These are phyloP conservation scores for Serranus cabrilla DNA, from an alignment of 2,797 vertebrate genomes.

Conservation along the genomic window DNA sequence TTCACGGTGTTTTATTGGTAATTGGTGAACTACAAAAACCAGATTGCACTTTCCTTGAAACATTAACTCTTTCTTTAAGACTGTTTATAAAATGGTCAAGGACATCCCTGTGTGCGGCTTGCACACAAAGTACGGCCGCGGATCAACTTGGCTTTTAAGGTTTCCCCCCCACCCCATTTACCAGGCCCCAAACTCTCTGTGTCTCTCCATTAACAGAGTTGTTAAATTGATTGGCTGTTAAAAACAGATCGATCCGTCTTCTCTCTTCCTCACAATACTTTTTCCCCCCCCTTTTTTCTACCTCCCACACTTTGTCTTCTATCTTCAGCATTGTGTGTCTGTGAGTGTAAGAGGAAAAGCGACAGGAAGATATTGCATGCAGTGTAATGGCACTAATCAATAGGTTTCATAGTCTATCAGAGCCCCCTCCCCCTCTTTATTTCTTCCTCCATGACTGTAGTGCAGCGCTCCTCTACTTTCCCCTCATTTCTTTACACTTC, in stretches of 20 bases:
- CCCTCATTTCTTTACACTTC: constrained; percentile 42
- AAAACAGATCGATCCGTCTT: constrained; percentile 78
- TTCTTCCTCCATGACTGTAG: constrained; percentile 8
- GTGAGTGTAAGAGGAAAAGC: constrained; percentile 57
- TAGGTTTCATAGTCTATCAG: constrained; percentile 62
- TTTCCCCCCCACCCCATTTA: constrained; percentile 46
- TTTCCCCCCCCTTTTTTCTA: constrained; percentile 28
- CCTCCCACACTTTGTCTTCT: constrained; percentile 52
- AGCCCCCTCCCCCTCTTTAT: not conserved
- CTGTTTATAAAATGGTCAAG: constrained; percentile 41
- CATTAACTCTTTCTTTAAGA: constrained; percentile 18
- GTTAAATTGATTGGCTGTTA: constrained; percentile 85
- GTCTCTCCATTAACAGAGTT: constrained; percentile 84
- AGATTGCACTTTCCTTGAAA: not conserved
- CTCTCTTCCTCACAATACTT: constrained; percentile 63
- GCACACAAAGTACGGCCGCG: constrained; percentile 32
- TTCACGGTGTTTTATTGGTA: constrained; percentile 38
- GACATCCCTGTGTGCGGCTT: constrained; percentile 11
- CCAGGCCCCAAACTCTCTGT: constrained; percentile 69
- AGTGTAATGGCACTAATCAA: constrained; percentile 73
- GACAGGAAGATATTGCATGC: constrained; percentile 64
- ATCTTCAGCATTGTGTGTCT: constrained; percentile 46
- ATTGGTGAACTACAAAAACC: constrained; percentile 11
- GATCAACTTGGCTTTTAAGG: constrained; percentile 71
- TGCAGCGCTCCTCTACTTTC: constrained; percentile 21